Base-by-base conservation (phyloP, 2,797 vertebrate species). In the Fistularia commersonii region DNA sequence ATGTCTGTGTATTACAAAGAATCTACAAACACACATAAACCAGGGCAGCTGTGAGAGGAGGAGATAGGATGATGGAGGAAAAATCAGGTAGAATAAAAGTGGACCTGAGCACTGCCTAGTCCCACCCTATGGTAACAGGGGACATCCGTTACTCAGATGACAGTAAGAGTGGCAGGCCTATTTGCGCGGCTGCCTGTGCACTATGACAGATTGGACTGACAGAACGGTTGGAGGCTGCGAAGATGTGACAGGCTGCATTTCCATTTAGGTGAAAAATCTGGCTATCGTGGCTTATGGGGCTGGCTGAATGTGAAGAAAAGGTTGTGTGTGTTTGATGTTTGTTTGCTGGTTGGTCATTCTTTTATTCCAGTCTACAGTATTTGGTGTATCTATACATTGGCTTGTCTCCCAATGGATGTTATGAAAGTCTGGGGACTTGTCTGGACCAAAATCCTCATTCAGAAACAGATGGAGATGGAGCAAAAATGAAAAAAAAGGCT, bases 241-340 rank as follows among this genome's bases (percentile, higher is more conserved):
- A 64, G 78, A 82, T 81, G 83, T 89, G 89, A 92, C 89, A 90
- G 87, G 81, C 79, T 79, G 80, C 84, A 85, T 90, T 90, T 91
- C 82, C 87, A 91, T 91, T 89, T 90, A 77, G 79, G 83, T 92
- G 90, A 91, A 90, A 90, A 89, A 91, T 91, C 88, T 86, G 84
- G 81, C 78, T 86, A 88, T 87, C 70, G 69, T 83, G 76, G 74
- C 74, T 77, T 75, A 76, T 51, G 40, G 63, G 72, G 77, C 54
- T 54, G 61, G 61, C 59, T 74, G 66, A 64, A 41, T 68, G 69
- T 48, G 47, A 50, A 59, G 59, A 55, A 57, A 33, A 56, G 51
- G 13, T 46, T 59, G 39, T 15, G 57, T n/a, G 11, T 52, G 45
- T 51, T 45, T 73, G 35, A 45, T 44, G 54, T 38, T 61, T 54